Conservation (phyloP, 23 tunicate species). For the Clavelina lepadiformis region DNA sequence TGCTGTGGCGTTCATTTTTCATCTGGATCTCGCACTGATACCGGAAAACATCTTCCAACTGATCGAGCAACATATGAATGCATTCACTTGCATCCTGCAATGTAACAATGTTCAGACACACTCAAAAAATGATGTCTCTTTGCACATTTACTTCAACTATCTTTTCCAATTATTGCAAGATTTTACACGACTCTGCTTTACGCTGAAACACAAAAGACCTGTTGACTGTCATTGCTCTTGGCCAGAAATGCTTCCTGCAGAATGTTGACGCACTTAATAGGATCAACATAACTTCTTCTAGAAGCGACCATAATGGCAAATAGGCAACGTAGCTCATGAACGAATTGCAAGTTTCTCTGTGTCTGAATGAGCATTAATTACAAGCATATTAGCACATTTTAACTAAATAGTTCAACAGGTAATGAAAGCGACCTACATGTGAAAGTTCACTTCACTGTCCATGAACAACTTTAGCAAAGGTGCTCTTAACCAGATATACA, state of each 20-base stretch:
- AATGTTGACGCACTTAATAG: slow-evolving; percentile 24
- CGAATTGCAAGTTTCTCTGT: slow-evolving; percentile 13
- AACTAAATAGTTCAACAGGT: no score
- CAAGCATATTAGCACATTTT: no score
- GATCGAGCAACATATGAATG: slow-evolving; percentile 38
- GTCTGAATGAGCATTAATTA: slow-evolving; percentile 8
- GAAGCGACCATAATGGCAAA: slow-evolving; percentile 42
- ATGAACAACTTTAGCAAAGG: no score
- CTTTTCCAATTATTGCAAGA: no score
- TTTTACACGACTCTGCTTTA: not conserved
- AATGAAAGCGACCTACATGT: no score
- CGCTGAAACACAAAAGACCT: slow-evolving; percentile 4
- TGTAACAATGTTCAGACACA: not conserved
- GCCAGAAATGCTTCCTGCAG: slow-evolving; percentile 20
- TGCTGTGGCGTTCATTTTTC: not conserved
- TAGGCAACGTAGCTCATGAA: slow-evolving; percentile 21
- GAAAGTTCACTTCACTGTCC: no score
- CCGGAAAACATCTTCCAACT: slow-evolving; percentile 30
- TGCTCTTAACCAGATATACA: no score
- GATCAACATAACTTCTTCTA: slow-evolving; percentile 29
- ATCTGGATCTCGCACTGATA: not conserved
- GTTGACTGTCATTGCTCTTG: slow-evolving; percentile 33
- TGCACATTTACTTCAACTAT: no score
- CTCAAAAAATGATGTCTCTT: no score
- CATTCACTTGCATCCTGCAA: slow-evolving; percentile 41